These are phyloP conservation scores for Stomorhina lunata DNA, from an alignment of 2,888 invertebrate genomes.

Conservation along the genomic window DNA sequence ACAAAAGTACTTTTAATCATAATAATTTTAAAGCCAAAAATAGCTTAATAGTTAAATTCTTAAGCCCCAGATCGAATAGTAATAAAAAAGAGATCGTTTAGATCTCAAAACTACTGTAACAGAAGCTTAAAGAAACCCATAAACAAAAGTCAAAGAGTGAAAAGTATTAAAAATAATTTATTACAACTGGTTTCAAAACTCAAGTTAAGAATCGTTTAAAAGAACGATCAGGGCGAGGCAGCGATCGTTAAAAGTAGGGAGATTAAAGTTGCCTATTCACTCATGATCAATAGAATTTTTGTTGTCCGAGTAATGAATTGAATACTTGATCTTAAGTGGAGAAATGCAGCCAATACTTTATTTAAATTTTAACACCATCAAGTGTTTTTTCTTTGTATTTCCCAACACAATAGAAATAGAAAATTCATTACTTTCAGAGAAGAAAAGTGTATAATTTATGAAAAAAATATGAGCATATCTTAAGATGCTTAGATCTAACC, in stretches of 20 bases:
- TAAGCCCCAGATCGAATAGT: no score
- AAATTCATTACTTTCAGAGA: neutral
- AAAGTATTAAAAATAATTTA: no score
- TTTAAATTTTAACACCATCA: neutral
- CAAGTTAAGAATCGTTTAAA: no score
- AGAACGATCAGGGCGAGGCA: neutral
- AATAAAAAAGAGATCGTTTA: no score
- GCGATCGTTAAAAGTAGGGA: neutral
- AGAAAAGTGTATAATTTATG: no score
- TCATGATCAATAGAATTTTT: neutral
- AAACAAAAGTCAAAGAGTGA: no score
- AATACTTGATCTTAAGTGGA: neutral
- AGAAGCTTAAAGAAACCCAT: no score
- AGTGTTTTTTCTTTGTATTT: neutral
- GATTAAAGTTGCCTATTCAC: neutral
- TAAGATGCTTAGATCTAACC: neutral
- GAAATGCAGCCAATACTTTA: neutral
- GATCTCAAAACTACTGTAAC: no score
- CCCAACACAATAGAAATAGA: neutral
- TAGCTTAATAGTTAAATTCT: no score
- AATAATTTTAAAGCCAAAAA: no score
- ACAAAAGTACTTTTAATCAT: no score
- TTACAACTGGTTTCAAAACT: no score
- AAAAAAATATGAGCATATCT: neutral
- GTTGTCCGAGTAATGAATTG: neutral